phyloP scores from a whole-genome alignment of 2,888 invertebrate species.

The Agonopterix heracliana region DNA sequence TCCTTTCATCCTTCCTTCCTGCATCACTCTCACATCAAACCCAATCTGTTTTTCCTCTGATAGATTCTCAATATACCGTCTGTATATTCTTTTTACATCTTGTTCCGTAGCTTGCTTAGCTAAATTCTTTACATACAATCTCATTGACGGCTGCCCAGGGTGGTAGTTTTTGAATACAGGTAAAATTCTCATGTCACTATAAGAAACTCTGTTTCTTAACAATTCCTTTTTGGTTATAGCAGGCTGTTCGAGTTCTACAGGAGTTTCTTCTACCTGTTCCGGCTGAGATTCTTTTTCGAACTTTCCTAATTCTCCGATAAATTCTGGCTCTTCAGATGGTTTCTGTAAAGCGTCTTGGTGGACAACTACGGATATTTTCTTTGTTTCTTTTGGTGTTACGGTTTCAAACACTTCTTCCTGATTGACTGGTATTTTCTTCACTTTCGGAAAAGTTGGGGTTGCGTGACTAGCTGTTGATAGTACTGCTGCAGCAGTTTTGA shows the following conservation, averaged over 20 bases:
- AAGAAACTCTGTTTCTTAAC: slow-evolving; percentile 80
- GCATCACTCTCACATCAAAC: slow-evolving; percentile 88
- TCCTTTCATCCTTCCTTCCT: slow-evolving; percentile 97
- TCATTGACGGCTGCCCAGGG: slow-evolving; percentile 85
- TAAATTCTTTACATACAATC: slow-evolving; percentile 95
- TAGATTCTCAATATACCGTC: slow-evolving; percentile 74
- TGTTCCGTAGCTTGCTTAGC: slow-evolving; percentile 85
- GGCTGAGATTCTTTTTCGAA: slow-evolving; percentile 50
- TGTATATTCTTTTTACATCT: slow-evolving; percentile 86
- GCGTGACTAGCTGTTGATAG: slow-evolving; percentile 19
- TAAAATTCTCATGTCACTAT: slow-evolving; percentile 82
- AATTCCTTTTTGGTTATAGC: slow-evolving; percentile 80
- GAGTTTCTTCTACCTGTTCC: slow-evolving; percentile 20
- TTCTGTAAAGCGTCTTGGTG: slow-evolving; percentile 53
- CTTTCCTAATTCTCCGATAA: slow-evolving; percentile 61
- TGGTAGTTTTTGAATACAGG: slow-evolving; percentile 92
- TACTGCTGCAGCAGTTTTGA: slow-evolving; percentile 41
- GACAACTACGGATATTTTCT: slow-evolving; percentile 62
- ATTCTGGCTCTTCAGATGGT: slow-evolving; percentile 43
- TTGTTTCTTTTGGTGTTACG: slow-evolving; percentile 45
- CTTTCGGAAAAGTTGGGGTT: slow-evolving; percentile 33
- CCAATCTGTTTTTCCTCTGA: slow-evolving; percentile 59
- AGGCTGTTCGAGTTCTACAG: slow-evolving; percentile 39
- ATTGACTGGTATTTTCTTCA: slow-evolving; percentile 35
- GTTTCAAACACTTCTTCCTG: slow-evolving; percentile 63